Evolutionary conservation across 2,797 vertebrate species (phyloP).

Genomic region (Myiothlypis chrysogaster): DNA sequence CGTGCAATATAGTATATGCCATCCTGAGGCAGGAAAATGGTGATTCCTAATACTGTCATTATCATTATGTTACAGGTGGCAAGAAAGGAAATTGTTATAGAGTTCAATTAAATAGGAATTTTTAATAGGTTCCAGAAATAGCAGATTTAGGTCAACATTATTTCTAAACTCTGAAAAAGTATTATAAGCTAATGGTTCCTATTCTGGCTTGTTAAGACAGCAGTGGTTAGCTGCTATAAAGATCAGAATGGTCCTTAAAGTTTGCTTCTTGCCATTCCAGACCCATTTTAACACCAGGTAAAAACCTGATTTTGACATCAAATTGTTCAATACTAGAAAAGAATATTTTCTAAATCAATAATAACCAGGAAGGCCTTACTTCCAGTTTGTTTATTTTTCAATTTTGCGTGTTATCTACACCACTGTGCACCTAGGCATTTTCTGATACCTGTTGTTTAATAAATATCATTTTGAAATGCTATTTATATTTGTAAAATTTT

Average conservation of each 20-base stretch:
- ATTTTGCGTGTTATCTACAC: not conserved
- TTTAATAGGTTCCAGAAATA: not conserved
- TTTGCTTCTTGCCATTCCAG: not conserved
- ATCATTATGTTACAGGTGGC: not conserved
- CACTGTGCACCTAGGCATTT: not conserved
- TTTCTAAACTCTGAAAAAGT: not conserved
- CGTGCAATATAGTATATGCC: accelerated
- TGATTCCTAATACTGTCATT: not conserved
- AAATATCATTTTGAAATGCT: not conserved
- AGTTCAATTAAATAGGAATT: not conserved
- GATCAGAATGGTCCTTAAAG: not conserved
- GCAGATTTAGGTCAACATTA: slow-evolving; percentile 2
- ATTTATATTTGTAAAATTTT: not conserved
- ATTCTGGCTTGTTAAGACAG: not conserved
- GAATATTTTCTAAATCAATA: not conserved
- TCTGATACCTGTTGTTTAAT: not conserved
- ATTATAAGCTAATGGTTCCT: not conserved
- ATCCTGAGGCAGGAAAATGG: not conserved
- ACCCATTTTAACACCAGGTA: not conserved
- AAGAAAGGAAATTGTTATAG: not conserved
- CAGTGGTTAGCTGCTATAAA: not conserved
- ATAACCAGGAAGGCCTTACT: not conserved
- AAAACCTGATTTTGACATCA: not conserved
- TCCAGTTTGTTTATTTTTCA: not conserved
- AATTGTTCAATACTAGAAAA: not conserved